Percentiles rank a stretch among this genome's conserved stretches.
These are phyloP conservation scores for Peromyscus eremicus DNA, from an alignment of 2,797 vertebrate species.

Conservation along the genomic window DNA sequence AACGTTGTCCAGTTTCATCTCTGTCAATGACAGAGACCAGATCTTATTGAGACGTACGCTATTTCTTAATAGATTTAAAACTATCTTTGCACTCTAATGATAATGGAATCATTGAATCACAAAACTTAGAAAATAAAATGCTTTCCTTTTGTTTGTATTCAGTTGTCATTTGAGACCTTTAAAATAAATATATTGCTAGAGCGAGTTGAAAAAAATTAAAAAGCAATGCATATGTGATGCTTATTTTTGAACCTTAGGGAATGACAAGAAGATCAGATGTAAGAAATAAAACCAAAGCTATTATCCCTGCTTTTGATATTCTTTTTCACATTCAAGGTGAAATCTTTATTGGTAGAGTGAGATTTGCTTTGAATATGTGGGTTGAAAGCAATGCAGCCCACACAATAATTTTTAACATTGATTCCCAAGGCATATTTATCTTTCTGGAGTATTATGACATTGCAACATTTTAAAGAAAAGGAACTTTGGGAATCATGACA, in stretches of 20 bases:
- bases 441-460: background rate
- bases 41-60: background rate
- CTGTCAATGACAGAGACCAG: background rate
- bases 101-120: background rate
- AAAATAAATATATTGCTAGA: background rate
- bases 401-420: background rate
- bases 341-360: background rate
- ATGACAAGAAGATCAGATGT: background rate
- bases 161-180: conserved; percentile 10
- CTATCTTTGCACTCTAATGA: background rate
- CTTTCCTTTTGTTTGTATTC: conserved; percentile 43
- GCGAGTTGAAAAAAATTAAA: background rate
- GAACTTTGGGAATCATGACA: background rate
- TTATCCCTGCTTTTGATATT: background rate
- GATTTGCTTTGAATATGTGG: background rate
- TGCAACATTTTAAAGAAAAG: background rate
- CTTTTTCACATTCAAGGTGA: background rate
- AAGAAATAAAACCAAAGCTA: conserved; percentile 16
- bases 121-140: conserved; percentile 31
- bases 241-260: conserved; percentile 24
- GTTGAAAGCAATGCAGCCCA: background rate
- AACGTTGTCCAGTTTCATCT: background rate
- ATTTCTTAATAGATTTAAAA: background rate
- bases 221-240: background rate
- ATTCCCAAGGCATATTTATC: background rate